phyloP scores from a whole-genome alignment of 2,797 vertebrate species.

The Gymnodraco acuticeps region DNA sequence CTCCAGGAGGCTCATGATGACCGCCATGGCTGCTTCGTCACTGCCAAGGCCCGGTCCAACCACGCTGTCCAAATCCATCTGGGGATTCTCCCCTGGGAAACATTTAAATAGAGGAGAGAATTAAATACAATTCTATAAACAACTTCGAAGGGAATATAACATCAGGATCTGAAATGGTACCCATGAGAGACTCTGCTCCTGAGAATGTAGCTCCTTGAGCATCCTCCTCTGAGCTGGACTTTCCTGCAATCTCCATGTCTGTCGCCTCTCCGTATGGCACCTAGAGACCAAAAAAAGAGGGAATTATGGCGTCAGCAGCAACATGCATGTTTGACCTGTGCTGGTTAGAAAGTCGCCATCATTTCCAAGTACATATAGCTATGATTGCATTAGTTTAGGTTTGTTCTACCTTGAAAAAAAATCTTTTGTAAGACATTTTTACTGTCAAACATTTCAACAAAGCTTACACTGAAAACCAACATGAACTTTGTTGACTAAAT shows the following conservation, averaged over 20 bases:
- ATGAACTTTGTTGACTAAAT: not conserved
- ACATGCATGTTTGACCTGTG: not conserved
- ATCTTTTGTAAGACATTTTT: not conserved
- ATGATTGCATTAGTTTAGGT: not conserved
- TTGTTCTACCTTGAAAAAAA: not conserved
- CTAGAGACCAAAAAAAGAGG: constrained; percentile 48
- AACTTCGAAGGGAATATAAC: constrained; percentile 1
- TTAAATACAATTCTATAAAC: not conserved
- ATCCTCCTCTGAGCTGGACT: constrained; percentile 81
- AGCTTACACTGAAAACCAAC: not conserved
- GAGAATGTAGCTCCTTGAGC: constrained; percentile 78
- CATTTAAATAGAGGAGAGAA: not conserved
- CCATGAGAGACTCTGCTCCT: constrained; percentile 83
- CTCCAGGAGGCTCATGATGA: constrained; percentile 95
- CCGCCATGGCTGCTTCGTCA: constrained; percentile 91
- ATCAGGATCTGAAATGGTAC: constrained; percentile 71
- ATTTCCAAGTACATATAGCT: not conserved
- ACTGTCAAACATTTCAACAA: constrained; percentile 1
- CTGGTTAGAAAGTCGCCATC: not conserved
- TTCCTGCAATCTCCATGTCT: constrained; percentile 80
- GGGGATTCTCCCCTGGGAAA: constrained; percentile 84
- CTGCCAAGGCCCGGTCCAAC: constrained; percentile 86
- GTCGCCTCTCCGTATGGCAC: constrained; percentile 84
- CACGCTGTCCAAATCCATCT: constrained; percentile 90
- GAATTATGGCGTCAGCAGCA: too few relatives aligned